phyloP scores from a whole-genome alignment of 2,888 invertebrate species.

The Leptogaster cylindrica region DNA sequence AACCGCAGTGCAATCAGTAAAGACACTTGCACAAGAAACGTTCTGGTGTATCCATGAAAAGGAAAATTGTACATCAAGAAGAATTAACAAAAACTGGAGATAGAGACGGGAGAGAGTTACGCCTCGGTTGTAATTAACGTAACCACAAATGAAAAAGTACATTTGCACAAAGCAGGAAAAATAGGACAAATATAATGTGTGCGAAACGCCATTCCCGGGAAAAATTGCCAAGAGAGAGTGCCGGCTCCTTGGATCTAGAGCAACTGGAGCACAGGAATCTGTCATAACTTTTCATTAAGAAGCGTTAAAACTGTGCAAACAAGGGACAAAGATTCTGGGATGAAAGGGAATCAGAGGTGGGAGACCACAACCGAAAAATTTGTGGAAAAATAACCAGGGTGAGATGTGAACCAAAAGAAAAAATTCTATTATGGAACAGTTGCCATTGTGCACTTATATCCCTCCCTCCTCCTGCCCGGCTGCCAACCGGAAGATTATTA shows the following conservation, averaged over 20 bases:
- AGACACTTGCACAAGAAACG: no score
- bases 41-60: constrained; percentile 12
- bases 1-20: no score
- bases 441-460: background rate
- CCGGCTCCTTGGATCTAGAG: background rate
- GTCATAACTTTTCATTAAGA: constrained; percentile 35
- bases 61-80: no score
- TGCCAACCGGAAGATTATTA: constrained; percentile 21
- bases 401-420: constrained; percentile 7
- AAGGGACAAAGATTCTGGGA: constrained; percentile 1
- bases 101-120: constrained; percentile 3
- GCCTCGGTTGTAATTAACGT: constrained; percentile 26
- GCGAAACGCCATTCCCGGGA: background rate
- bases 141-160: constrained; percentile 15
- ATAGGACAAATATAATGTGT: constrained; percentile 6
- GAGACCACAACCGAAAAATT: constrained; percentile 15
- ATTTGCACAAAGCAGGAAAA: constrained; percentile 3
- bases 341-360: background rate
- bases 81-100: background rate
- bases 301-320: constrained; percentile 31
- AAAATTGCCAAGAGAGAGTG: background rate
- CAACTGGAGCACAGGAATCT: constrained; percentile 32
- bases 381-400: constrained; percentile 21
- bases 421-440: constrained; percentile 31
- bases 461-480: background rate